Percentiles rank a stretch among this genome's conserved stretches.
phyloP scores from a whole-genome alignment of 2,888 invertebrate species.

The Acanthoscelides obtectus region DNA sequence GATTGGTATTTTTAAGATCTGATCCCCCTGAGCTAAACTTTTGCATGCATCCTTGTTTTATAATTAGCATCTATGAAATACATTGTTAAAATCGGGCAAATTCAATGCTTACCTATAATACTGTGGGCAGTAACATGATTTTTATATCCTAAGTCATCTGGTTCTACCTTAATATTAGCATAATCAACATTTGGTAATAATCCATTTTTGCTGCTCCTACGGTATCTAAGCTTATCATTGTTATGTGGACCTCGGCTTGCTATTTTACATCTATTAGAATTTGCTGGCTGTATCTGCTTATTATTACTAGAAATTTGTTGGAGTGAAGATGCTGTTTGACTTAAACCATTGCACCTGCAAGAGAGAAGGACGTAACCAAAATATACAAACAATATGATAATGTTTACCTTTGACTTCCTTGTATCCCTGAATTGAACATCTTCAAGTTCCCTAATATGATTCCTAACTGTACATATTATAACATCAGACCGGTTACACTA shows the following conservation, averaged over 20 bases:
- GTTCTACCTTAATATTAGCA: slow-evolving; percentile 32
- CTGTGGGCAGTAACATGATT: slow-evolving; percentile 43
- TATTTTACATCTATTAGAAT: slow-evolving; percentile 23
- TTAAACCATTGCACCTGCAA: slow-evolving; percentile 36
- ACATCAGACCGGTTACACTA: neutral
- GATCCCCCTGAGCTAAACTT: too few relatives aligned
- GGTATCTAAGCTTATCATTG: slow-evolving; percentile 24
- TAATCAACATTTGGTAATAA: slow-evolving; percentile 23
- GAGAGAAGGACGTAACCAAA: slow-evolving; percentile 4
- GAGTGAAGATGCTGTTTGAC: slow-evolving; percentile 22
- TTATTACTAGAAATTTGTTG: slow-evolving; percentile 29
- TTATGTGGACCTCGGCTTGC: slow-evolving; percentile 26
- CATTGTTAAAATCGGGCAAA: too few relatives aligned
- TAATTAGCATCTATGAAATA: too few relatives aligned
- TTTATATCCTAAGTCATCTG: slow-evolving; percentile 31
- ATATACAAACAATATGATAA: slow-evolving; percentile 1
- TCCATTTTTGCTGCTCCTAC: slow-evolving; percentile 19
- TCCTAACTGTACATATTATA: slow-evolving; percentile 11
- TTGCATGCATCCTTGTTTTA: too few relatives aligned
- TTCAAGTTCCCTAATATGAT: slow-evolving; percentile 29
- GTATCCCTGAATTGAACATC: slow-evolving; percentile 40
- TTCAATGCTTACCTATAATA: slow-evolving; percentile 43
- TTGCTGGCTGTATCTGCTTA: neutral
- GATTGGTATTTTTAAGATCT: too few relatives aligned
- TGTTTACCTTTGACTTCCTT: slow-evolving; percentile 35